A percentile compares a stretch with the other conserved stretches of the same genome.
Evolutionary conservation across 2,888 invertebrate genomes (phyloP).

Genomic region (Eudemis profundana): DNA sequence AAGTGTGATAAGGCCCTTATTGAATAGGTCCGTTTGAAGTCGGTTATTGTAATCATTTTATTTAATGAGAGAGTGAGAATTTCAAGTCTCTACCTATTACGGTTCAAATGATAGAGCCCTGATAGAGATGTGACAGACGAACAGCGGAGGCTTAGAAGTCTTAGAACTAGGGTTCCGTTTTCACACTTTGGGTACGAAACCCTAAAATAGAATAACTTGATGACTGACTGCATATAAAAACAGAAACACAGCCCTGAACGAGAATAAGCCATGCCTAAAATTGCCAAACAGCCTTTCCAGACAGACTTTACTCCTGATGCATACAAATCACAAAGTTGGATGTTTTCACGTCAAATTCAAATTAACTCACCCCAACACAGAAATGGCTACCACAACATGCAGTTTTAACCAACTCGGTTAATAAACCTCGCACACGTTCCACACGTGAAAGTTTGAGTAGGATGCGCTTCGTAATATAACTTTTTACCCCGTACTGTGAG

Average conservation of each 20-base stretch:
- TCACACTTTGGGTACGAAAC: too few species aligned
- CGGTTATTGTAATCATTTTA: too few species aligned
- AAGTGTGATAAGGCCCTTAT: too few species aligned
- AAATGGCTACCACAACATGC: constrained; percentile 13
- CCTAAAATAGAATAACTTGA: too few species aligned
- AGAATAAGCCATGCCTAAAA: constrained; percentile 14
- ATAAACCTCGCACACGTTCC: constrained; percentile 12
- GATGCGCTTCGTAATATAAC: constrained; percentile 20
- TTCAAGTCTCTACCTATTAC: too few species aligned
- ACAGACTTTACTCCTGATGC: constrained; percentile 23
- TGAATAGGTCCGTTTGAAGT: too few species aligned
- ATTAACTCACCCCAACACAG: constrained; percentile 19
- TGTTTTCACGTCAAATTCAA: constrained; percentile 26
- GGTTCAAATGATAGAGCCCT: too few species aligned
- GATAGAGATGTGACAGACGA: too few species aligned
- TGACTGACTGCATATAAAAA: too few species aligned
- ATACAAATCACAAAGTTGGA: constrained; percentile 34
- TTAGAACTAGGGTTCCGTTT: too few species aligned
- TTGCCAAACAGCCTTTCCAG: constrained; percentile 24
- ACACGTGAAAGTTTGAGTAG: constrained; percentile 19
- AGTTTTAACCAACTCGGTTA: constrained; percentile 19
- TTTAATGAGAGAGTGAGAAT: too few species aligned
- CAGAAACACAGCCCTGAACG: not conserved
- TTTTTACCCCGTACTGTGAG: constrained; percentile 3
- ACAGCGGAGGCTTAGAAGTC: too few species aligned